These are phyloP conservation scores for Podargus strigoides DNA, from an alignment of 2,797 vertebrate genomes.

Conservation along the genomic window DNA sequence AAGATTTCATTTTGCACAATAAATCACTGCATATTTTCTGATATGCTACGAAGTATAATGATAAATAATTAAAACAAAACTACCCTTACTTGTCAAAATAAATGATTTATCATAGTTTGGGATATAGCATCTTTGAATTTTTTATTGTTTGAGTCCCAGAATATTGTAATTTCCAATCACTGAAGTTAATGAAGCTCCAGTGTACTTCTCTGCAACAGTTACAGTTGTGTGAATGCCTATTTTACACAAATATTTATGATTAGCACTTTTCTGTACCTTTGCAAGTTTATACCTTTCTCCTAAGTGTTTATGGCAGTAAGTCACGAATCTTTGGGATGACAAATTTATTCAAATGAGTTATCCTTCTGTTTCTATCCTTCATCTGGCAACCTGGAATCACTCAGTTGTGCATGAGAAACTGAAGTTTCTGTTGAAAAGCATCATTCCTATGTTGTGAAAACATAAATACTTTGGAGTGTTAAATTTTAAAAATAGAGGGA, in stretches of 20 bases:
- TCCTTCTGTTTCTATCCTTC: background rate
- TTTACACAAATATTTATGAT: background rate
- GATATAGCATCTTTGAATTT: conserved; percentile 59
- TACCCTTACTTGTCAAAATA: conserved; percentile 56
- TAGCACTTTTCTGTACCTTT: background rate
- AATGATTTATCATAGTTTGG: conserved; percentile 61
- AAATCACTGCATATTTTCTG: conserved; percentile 56
- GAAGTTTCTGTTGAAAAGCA: background rate
- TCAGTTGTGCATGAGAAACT: background rate
- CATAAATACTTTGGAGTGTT: background rate
- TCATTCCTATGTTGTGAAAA: background rate
- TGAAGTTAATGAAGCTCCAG: conserved; percentile 30
- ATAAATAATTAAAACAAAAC: conserved; percentile 65
- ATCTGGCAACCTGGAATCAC: background rate
- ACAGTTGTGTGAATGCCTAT: background rate
- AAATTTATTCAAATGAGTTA: background rate
- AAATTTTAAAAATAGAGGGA: too few relatives aligned
- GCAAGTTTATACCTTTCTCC: background rate
- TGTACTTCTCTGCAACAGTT: background rate
- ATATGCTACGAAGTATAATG: conserved; percentile 53
- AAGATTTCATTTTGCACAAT: conserved; percentile 67
- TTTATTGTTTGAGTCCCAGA: conserved; percentile 62
- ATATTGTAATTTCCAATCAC: conserved; percentile 51
- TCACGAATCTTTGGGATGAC: background rate
- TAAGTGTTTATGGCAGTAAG: background rate